Percentiles rank a stretch among this genome's conserved stretches.
Evolutionary conservation across 1,140 invertebrate species (phyloP).

Genomic region (Lordiphosa collinella): DNA sequence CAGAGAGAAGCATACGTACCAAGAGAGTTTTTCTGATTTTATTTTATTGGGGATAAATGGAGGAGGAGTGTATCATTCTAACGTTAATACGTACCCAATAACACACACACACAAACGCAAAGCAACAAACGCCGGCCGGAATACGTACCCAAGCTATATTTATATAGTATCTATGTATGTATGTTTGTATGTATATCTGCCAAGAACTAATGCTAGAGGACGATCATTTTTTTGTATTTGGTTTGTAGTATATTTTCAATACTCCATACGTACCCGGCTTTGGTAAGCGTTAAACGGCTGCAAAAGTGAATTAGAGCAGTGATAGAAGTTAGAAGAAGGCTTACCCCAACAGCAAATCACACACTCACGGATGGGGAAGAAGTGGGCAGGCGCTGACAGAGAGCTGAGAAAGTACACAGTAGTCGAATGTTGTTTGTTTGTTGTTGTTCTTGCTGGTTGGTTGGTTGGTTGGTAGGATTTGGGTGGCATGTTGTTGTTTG

Average conservation of each 20-base stretch:
- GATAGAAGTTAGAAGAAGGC: constrained; percentile 45
- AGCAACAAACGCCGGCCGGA: constrained; percentile 14
- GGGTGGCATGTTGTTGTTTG: not conserved
- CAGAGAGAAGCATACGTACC: constrained; percentile 43
- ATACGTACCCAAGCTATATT: constrained; percentile 53
- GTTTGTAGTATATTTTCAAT: constrained; percentile 31
- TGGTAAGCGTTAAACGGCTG: constrained; percentile 40
- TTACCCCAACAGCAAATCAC: constrained; percentile 53
- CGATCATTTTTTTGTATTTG: constrained; percentile 18
- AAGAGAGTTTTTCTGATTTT: constrained; percentile 10
- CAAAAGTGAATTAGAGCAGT: constrained; percentile 44
- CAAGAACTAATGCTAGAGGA: constrained; percentile 18
- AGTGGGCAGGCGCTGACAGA: constrained; percentile 36
- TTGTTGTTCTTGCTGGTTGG: constrained; percentile 1
- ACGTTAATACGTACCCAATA: constrained; percentile 58
- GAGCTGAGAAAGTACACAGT: constrained; percentile 35
- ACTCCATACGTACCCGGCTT: constrained; percentile 61
- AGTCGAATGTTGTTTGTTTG: constrained; percentile 24
- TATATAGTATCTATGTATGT: constrained; percentile 30
- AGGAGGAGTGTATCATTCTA: constrained; percentile 13
- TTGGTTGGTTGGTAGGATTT: not conserved
- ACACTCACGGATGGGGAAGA: constrained; percentile 25
- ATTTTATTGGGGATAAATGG: too few relatives aligned
- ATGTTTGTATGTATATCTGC: constrained; percentile 24
- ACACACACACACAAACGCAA: constrained; percentile 30